Evolutionary conservation across 1,140 invertebrate species (phyloP), one percentile per base, ranked within the genome.

Genomic region (Anastrepha ludens): DNA sequence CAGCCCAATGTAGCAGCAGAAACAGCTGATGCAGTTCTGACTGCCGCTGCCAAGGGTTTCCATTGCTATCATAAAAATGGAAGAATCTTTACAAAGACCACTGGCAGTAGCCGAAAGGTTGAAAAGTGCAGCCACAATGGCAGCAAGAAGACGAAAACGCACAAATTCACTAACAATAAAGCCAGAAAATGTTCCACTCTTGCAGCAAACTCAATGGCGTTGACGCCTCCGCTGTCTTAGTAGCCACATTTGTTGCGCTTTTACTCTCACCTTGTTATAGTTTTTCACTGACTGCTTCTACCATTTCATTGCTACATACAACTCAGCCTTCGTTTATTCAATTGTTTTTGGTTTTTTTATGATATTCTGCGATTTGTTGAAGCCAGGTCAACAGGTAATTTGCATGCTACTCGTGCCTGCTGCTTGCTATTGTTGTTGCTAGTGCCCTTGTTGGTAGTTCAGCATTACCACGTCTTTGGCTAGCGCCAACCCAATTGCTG

Each of bases 331-430:
- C 60, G 13, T 62, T 62, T 62, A 62, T 62, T 62, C 4, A 4
- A n/a, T 62, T 62, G 15, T 62, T 62, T 8, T 62, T 62, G 15
- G 13, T 62, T 5, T 62, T 17, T 62, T 62, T 62, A 15, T 62
- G 8, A 17, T 62, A 13, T 62, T 62, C 8, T 62, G 8, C 9
- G n/a, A 62, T 17, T 62, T 8, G 60, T 5, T 62, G n/a, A 62
- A 62, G n/a, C 15, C 29, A 67, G 64, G 64, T 67, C 64, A 67
- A 20, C n/a, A n/a, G 47, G 41, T n/a, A 81, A 81, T 81, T 81
- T 55, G 74, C 74, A 81, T 55, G 47, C 74, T 55, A 55, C 13
- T 81, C 44, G 47, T 58, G 50, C 74, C 9, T 55, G 13, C n/a
- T 20, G 41, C 8, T 81, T 55, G 74, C n/a, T 13, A 4, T 62